Base-by-base conservation (phyloP, 1,140 invertebrate genomes). In the Brachionus rubens region DNA sequence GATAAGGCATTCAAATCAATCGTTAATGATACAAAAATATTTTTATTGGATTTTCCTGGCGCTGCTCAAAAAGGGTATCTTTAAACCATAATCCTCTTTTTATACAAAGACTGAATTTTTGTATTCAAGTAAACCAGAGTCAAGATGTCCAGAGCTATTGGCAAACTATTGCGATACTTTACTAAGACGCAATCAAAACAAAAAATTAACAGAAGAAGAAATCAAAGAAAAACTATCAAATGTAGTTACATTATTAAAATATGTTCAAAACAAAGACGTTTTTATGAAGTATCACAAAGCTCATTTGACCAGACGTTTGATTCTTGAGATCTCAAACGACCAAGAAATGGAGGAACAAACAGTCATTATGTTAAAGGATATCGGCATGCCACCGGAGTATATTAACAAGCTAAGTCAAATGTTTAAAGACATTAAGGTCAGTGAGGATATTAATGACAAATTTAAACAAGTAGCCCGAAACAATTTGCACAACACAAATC, bases 111-210 rank as follows among this genome's bases (percentile, higher is more conserved):
- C 26, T n/a, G 40, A 67, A 14, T 59, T 59, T 40, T 59, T 6
- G 16, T 24, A 1, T 33, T 33, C 28, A 72, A 72, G 46, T 19
- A 72, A 72, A 50, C 46, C 68, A 1, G 96, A 99, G 82, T 98
- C 95, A 76, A 95, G 96, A 82, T 99, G 96, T 87, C 96, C 97
- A 16, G 97, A 99, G 86, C 88, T 99, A 54, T 86, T 99, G 79
- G 97, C 97, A 43, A 99, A 98, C 85, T 99, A 98, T 88, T 99
- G 96, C 90, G 97, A 99, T 91, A 95, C 99, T 91, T 86, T 99
- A 79, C 87, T 99, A 79, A 88, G 96, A 79, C 95, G 96, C 83
- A 62, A 59, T 40, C 98, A 95, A 48, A 92, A 93, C 26, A 98
- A 98, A 86, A 90, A 92, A 80, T 88, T 99, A 28, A 98, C 94